Conservation (phyloP, 1,140 invertebrate genomes). For the Anastatus disparis region DNA sequence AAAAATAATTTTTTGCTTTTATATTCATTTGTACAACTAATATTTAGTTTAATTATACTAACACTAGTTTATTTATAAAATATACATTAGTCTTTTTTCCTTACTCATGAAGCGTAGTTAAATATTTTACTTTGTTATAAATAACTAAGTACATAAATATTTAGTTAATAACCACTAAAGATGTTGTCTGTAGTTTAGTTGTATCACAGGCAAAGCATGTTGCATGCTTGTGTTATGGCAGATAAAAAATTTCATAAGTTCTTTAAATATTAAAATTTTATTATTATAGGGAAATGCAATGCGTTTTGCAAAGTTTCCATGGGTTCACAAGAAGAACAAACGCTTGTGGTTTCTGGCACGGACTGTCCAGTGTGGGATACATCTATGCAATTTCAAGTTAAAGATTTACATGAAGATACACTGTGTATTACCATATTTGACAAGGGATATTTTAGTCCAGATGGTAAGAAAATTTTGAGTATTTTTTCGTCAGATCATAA, state of each 20-base stretch:
- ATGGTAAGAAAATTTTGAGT: conserved; percentile 69
- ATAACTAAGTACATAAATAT: no score
- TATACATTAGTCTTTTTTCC: no score
- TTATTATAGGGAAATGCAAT: conserved; percentile 66
- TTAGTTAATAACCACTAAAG: no score
- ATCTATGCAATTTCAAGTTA: conserved; percentile 86
- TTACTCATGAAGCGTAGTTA: background rate
- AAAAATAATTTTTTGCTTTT: conserved; percentile 5
- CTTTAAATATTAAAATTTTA: conserved; percentile 38
- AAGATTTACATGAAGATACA: conserved; percentile 78
- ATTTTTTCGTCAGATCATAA: no score
- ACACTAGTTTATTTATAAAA: background rate
- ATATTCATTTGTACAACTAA: conserved; percentile 5
- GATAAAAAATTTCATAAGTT: conserved; percentile 43
- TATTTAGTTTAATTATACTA: background rate
- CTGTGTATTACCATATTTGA: conserved; percentile 84
- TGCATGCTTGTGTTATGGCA: conserved; percentile 1
- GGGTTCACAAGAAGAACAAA: conserved; percentile 81
- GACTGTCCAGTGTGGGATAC: conserved; percentile 79
- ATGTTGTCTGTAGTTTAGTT: background rate
- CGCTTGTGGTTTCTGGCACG: conserved; percentile 71
- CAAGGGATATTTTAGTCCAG: conserved; percentile 80
- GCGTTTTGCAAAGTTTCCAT: conserved; percentile 84
- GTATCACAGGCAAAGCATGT: conserved; percentile 32
- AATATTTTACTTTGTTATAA: background rate